Evolutionary conservation across 1,140 invertebrate species (phyloP).

Genomic region (Leptinotarsa texana): DNA sequence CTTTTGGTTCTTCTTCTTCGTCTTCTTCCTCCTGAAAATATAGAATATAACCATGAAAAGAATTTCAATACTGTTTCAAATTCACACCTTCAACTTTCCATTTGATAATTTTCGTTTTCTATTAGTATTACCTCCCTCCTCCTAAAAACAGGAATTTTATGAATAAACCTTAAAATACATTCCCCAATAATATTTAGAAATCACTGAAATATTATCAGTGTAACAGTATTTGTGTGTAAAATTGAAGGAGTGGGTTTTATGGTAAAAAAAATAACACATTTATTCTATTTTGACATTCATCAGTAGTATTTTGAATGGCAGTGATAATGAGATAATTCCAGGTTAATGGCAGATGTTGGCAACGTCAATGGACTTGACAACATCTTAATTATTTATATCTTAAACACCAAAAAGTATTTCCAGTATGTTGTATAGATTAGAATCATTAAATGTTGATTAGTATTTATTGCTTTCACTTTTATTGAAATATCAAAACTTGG

Average conservation of each 20-base stretch:
- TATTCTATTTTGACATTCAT: neutral
- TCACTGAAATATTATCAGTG: neutral
- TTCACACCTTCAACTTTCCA: constrained; percentile 38
- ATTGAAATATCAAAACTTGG: too few species aligned
- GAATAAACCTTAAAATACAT: constrained; percentile 7
- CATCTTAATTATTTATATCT: too few species aligned
- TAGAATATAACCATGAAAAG: constrained; percentile 29
- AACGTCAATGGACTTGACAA: too few species aligned
- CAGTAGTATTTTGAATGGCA: too few species aligned
- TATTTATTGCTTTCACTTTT: too few species aligned
- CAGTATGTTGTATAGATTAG: too few species aligned
- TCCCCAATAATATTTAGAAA: neutral
- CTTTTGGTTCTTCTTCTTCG: constrained; percentile 66
- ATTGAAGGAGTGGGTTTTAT: neutral
- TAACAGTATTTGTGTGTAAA: neutral
- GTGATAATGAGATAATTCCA: too few species aligned
- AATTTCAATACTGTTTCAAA: neutral
- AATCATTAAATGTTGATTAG: too few species aligned
- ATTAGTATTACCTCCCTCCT: constrained; percentile 28
- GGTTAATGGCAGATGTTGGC: too few species aligned
- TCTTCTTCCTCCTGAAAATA: constrained; percentile 63
- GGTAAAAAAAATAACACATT: neutral
- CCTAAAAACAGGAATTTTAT: constrained; percentile 31
- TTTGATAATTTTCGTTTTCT: constrained; percentile 42
- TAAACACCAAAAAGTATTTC: too few species aligned